Conservation (phyloP, 2,797 vertebrate species). For the Myotis planiceps region DNA sequence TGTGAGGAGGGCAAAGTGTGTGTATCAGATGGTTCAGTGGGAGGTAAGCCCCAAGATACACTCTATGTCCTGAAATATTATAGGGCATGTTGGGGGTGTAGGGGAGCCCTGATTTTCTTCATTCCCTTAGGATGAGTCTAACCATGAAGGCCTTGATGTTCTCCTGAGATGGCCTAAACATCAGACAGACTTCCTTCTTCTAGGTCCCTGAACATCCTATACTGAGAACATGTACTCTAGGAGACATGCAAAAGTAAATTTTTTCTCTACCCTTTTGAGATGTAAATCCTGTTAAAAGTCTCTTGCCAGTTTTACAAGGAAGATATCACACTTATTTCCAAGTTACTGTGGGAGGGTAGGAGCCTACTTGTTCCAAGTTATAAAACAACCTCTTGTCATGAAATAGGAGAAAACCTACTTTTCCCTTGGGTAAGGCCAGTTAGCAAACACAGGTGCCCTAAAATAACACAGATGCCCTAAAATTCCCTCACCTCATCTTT, state of each 20-base stretch:
- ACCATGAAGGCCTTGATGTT: background rate
- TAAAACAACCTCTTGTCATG: background rate
- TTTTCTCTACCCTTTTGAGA: background rate
- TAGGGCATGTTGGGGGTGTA: background rate
- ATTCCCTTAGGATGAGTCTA: background rate
- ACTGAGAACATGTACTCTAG: background rate
- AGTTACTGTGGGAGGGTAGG: background rate
- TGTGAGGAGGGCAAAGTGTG: background rate
- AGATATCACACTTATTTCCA: background rate
- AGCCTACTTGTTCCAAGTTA: background rate
- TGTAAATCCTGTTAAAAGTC: background rate
- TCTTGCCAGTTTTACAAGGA: background rate
- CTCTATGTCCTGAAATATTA: background rate
- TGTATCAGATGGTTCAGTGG: background rate
- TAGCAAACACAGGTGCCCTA: background rate
- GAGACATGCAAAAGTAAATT: background rate
- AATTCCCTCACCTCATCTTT: background rate
- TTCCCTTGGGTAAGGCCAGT: background rate
- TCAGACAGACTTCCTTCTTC: background rate
- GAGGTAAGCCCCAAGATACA: background rate
- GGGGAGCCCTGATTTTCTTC: background rate
- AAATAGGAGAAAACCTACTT: background rate
- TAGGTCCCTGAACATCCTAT: background rate
- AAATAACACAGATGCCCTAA: background rate
- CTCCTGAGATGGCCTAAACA: background rate